Percentiles rank a stretch among this genome's conserved stretches.
Evolutionary conservation across 2,113 vertebrate genomes (phyloP).

Genomic region (Bubo blakistoni): DNA sequence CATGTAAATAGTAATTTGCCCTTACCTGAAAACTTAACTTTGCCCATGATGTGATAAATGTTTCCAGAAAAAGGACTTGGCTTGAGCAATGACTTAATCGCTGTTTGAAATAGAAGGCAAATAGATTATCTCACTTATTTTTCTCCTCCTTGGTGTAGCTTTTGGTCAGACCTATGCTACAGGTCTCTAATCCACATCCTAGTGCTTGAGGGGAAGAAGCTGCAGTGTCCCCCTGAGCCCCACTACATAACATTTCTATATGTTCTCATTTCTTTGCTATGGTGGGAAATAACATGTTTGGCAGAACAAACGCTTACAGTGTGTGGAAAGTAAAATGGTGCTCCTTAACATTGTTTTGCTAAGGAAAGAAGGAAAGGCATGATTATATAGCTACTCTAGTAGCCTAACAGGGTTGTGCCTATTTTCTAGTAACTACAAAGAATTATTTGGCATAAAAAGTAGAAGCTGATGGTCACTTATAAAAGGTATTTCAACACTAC

Average conservation of each 20-base stretch:
- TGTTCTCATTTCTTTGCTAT: neutral
- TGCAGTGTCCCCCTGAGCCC: neutral
- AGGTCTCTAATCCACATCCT: neutral
- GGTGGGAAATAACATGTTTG: neutral
- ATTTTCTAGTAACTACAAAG: neutral
- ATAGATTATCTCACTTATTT: neutral
- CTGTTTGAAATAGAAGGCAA: conserved; percentile 71
- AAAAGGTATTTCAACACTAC: neutral
- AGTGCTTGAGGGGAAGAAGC: neutral
- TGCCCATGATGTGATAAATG: conserved; percentile 90
- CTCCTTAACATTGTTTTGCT: neutral
- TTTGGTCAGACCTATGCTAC: neutral
- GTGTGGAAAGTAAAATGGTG: neutral
- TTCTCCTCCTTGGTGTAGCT: neutral
- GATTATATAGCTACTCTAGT: neutral
- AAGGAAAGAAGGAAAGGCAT: neutral
- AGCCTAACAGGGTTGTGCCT: neutral
- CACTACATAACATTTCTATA: neutral
- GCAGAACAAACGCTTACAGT: neutral
- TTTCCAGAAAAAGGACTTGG: conserved; percentile 88
- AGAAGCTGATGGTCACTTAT: neutral
- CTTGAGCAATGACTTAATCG: conserved; percentile 83
- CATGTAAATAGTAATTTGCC: neutral
- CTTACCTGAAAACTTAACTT: conserved; percentile 91
- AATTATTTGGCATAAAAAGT: neutral